A percentile compares a stretch with the other conserved stretches of the same genome.
These are phyloP conservation scores for Cecidostiba fungosa DNA, from an alignment of 2,888 invertebrate genomes.

Conservation along the genomic window DNA sequence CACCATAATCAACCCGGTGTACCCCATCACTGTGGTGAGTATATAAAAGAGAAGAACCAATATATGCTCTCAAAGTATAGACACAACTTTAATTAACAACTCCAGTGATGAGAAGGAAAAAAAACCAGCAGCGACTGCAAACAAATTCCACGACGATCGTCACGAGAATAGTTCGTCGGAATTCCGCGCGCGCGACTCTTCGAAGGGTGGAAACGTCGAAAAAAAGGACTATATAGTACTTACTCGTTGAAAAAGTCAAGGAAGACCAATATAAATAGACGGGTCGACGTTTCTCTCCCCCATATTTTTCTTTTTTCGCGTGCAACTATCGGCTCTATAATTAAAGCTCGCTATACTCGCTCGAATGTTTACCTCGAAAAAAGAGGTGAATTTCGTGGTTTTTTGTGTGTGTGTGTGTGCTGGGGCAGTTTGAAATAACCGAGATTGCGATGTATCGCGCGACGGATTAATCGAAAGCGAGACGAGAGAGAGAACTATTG, in stretches of 20 bases:
- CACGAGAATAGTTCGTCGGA: neutral
- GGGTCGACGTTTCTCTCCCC: too few relatives aligned
- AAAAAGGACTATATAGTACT: neutral
- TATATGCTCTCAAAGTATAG: neutral
- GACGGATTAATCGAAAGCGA: conserved; percentile 10
- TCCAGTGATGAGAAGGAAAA: neutral
- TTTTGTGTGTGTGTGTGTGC: neutral
- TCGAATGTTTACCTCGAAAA: neutral
- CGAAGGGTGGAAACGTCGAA: neutral
- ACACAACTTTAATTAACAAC: neutral
- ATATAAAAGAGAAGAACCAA: neutral
- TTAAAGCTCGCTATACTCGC: neutral
- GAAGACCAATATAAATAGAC: conserved; percentile 5
- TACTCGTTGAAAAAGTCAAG: neutral
- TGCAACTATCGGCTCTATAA: neutral
- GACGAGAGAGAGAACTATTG: conserved; percentile 11
- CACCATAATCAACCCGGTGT: conserved; percentile 98
- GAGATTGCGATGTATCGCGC: neutral
- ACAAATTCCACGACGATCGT: neutral
- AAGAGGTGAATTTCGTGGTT: neutral
- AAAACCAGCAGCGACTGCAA: neutral
- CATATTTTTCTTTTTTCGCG: neutral
- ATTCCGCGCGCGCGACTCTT: neutral
- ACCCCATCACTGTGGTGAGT: conserved; percentile 99
- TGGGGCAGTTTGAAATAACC: neutral